Evolutionary conservation across 2,888 invertebrate genomes (phyloP), one percentile per base, ranked within the genome.

Genomic region (Mesorhabditis belari): DNA sequence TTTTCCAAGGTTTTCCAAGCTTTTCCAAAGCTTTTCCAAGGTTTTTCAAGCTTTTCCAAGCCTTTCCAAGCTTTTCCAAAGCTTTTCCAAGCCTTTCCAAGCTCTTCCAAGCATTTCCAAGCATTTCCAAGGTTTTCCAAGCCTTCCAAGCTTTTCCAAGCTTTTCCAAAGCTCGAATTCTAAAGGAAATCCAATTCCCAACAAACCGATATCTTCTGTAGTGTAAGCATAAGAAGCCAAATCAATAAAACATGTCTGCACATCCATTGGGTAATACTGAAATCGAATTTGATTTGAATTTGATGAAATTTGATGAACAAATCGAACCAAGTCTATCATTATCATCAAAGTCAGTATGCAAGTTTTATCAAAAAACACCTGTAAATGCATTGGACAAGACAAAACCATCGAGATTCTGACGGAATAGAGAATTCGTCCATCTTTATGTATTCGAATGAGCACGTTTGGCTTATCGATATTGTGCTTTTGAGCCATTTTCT

Each of bases 141-240:
- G n/a, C n/a, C n/a, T n/a, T n/a, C n/a, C n/a, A n/a, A n/a, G n/a
- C n/a, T 29, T 55, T 55, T 55, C 17, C 12, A 19, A 12, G 12
- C 19, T 17, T 52, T 12, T 52, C 19, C 19, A 17, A 35, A 24
- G 25, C 19, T 17, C 17, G 3, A 29, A 23, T 55, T 49, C 1
- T 2, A 55, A 55, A 25, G 44, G 12, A 51, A 49, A 24, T 23
- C 17, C 17, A 17, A 35, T 17, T n/a, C 12, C 1, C 4, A 3
- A 54, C 21, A 49, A 44, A 76, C 92, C 91, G 80, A 94, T 86
- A 85, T 94, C 94, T 75, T 91, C 90, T 52, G 92, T 93, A 51
- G 94, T 94, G 90, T 94, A 96, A 68, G 94, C 95, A 83, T 95
- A 95, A 82, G 93, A 93, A 73, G 93, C 93, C 90, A 95, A 91